Conservation (phyloP, 2,888 invertebrate genomes). For the Habroteleia sp. region DNA sequence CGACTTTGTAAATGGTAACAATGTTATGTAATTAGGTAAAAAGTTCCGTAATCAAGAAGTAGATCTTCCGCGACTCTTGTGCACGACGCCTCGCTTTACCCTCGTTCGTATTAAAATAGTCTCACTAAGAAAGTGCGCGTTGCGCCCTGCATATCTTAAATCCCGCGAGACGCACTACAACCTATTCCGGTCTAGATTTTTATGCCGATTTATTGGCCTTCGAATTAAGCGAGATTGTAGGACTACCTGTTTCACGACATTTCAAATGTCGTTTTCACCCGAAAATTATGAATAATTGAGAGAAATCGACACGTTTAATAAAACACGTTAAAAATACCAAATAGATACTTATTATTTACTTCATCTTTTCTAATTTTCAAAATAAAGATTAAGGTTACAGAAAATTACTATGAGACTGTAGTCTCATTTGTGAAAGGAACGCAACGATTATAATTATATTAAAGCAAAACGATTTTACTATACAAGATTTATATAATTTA, state of each 20-base stretch:
- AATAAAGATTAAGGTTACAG: too few relatives aligned
- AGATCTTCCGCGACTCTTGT: slow-evolving; percentile 76
- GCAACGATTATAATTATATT: too few relatives aligned
- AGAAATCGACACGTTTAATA: too few relatives aligned
- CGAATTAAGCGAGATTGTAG: slow-evolving; percentile 5
- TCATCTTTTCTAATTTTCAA: too few relatives aligned
- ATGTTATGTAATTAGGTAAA: slow-evolving; percentile 81
- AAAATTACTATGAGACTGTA: too few relatives aligned
- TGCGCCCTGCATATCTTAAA: slow-evolving; percentile 78
- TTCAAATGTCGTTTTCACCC: neutral
- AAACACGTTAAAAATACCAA: too few relatives aligned
- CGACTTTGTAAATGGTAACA: slow-evolving; percentile 80
- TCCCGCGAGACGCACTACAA: slow-evolving; percentile 67
- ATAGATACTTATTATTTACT: too few relatives aligned
- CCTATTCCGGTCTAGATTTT: slow-evolving; percentile 69
- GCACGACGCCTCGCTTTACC: slow-evolving; percentile 63
- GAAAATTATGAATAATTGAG: too few relatives aligned
- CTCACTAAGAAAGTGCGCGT: slow-evolving; percentile 75
- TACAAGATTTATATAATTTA: too few relatives aligned
- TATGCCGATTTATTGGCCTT: slow-evolving; percentile 70
- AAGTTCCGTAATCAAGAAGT: slow-evolving; percentile 81
- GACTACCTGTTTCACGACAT: too few relatives aligned
- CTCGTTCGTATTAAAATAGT: slow-evolving; percentile 78
- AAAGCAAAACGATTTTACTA: too few relatives aligned
- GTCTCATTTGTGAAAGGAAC: too few relatives aligned